A percentile compares a stretch with the other conserved stretches of the same genome.
These are phyloP conservation scores for Porphyrio hochstetteri DNA, from an alignment of 2,113 vertebrate genomes.

Conservation along the genomic window DNA sequence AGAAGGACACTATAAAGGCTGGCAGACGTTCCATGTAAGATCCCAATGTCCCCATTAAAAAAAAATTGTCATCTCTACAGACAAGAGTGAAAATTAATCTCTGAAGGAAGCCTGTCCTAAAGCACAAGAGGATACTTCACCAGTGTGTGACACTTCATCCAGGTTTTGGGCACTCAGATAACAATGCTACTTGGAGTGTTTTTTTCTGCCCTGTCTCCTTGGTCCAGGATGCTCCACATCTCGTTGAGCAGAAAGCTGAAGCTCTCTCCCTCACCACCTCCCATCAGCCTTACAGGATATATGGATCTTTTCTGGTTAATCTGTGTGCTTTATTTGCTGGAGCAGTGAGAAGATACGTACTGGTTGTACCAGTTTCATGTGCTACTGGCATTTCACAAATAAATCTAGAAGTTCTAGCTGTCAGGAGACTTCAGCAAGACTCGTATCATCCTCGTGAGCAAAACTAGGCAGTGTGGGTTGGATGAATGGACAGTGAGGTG, in stretches of 20 bases:
- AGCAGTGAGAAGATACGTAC: background rate
- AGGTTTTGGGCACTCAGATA: no score
- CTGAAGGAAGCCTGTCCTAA: background rate
- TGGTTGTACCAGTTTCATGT: background rate
- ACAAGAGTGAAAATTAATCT: background rate
- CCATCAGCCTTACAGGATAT: background rate
- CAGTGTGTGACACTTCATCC: fast-evolving
- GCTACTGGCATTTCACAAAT: background rate
- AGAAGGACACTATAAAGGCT: background rate
- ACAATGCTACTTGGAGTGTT: fast-evolving
- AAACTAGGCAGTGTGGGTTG: no score
- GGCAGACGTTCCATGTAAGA: background rate
- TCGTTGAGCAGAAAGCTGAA: background rate
- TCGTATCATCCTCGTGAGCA: no score
- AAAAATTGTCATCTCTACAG: background rate
- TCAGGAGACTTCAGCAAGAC: background rate
- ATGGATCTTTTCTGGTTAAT: background rate
- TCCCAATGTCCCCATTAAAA: background rate
- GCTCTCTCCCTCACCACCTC: background rate
- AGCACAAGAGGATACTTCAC: background rate
- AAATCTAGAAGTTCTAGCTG: background rate
- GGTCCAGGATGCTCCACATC: background rate
- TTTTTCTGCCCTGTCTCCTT: background rate
- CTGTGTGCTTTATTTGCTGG: background rate
- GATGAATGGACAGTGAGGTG: no score